Base-by-base conservation (phyloP, 2,797 vertebrate genomes). In the Sebastiscus albofasciatus region DNA sequence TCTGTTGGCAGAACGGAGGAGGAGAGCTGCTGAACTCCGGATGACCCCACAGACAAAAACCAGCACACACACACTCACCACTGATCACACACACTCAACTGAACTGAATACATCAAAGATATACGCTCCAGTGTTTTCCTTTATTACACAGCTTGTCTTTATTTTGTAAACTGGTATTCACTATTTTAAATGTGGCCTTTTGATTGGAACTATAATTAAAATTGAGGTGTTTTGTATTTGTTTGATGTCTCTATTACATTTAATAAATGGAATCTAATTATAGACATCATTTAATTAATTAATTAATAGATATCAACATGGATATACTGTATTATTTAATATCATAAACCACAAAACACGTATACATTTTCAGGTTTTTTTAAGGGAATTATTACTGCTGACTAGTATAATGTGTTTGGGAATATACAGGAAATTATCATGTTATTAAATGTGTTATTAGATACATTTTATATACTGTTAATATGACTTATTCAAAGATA, bases 21-120 rank as follows among this genome's bases (percentile, higher is more conserved):
- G 80, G 80, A 88, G 84, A 90, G 81, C 78, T 64, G 67, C 80
- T 93, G 90, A 94, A 90, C 94, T 90, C 81, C 24, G 46, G 39
- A 67, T 92, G 93, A 95, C 94, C 86, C 52, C 52, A 49, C 27
- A 34, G 10, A 67, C 27, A 12, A 13, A 31, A 64, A 29, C 31
- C n/a, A 61, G 6, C 72, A 66, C 75, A 72, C 56, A 65, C 66
- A 66, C 68, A 60, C 39, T 70, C 66, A 65, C 8, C 42, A 8
- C 42, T 46, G 42, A 46, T 46, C 55, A 62, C 55, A 74, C 66
- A 67, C 61, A 71, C 66, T 73, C 49, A 16, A n/a, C 5, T 14
- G 2, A 26, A 27, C 7, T 12, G 8, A 52, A 31, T 8, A 8
- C 22, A 80, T n/a, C 20, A 36, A 24, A 67, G 18, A 79, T 26